phyloP scores from a whole-genome alignment of 1,140 invertebrate species.

The Plutomurus gul region DNA sequence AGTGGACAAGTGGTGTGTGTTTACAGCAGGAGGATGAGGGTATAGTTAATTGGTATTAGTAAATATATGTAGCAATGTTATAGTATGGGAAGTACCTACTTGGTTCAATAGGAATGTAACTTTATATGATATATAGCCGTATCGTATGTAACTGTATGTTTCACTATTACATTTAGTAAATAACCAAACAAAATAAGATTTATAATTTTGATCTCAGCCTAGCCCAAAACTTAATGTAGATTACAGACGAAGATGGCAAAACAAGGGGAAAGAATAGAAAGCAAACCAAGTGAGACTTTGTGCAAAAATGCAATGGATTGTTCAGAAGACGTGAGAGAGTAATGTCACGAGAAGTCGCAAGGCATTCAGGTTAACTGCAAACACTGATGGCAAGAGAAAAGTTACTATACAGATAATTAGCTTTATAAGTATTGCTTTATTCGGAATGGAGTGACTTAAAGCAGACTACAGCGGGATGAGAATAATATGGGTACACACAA shows the following conservation, averaged over 20 bases:
- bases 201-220: conserved; percentile 18
- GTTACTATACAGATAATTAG: background rate
- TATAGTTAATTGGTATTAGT: too few relatives aligned
- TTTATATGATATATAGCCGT: too few relatives aligned
- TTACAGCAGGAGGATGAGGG: too few relatives aligned
- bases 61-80: too few relatives aligned
- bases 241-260: too few relatives aligned
- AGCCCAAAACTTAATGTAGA: conserved; percentile 23
- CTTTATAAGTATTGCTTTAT: conserved; percentile 10
- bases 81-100: too few relatives aligned
- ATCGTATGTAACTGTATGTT: too few relatives aligned
- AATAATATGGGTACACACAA: too few relatives aligned
- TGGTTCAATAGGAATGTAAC: too few relatives aligned
- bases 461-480: too few relatives aligned
- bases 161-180: too few relatives aligned
- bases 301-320: background rate
- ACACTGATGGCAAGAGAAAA: background rate
- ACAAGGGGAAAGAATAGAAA: background rate
- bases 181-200: background rate
- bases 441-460: background rate
- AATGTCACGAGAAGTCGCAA: background rate
- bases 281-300: background rate
- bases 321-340: background rate
- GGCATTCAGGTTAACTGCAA: background rate
- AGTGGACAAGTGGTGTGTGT: too few relatives aligned